phyloP scores from a whole-genome alignment of 2,888 invertebrate genomes.

The Nemapogon koenigi region DNA sequence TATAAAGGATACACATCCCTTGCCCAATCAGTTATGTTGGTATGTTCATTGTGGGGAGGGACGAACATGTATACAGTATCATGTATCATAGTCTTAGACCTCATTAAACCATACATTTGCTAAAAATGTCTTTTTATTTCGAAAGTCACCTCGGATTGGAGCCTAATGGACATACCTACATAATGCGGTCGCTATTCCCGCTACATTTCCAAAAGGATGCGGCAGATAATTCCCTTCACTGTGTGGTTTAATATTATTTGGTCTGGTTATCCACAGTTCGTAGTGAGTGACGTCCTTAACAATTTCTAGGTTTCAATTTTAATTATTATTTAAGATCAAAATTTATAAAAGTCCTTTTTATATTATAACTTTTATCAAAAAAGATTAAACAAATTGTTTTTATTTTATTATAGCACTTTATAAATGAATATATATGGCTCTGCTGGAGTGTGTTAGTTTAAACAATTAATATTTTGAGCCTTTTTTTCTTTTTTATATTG shows the following conservation, averaged over 20 bases:
- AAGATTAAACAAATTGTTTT: not conserved
- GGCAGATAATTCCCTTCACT: too few relatives aligned
- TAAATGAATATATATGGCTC: not conserved
- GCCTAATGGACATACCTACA: constrained; percentile 51
- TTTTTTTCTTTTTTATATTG: too few relatives aligned
- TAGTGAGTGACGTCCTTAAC: too few relatives aligned
- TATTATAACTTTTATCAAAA: constrained; percentile 15
- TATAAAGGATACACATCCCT: not conserved
- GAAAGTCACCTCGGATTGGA: constrained; percentile 25
- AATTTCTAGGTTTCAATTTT: too few relatives aligned
- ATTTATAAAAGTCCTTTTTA: constrained; percentile 29
- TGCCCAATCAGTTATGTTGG: constrained; percentile 31
- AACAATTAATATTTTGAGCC: too few relatives aligned
- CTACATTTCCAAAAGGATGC: too few relatives aligned
- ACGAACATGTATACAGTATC: constrained; percentile 29
- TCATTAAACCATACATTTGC: constrained; percentile 56
- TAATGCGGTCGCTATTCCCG: too few relatives aligned
- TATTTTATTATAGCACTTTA: not conserved
- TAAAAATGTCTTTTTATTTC: constrained; percentile 52
- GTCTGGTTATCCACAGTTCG: too few relatives aligned
- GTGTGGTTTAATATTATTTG: too few relatives aligned
- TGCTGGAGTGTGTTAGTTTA: too few relatives aligned
- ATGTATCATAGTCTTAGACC: constrained; percentile 48
- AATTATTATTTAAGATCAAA: constrained; percentile 27
- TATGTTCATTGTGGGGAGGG: constrained; percentile 47